These are phyloP conservation scores for Ornithoptera priamus DNA, from an alignment of 2,888 invertebrate genomes.

Conservation along the genomic window DNA sequence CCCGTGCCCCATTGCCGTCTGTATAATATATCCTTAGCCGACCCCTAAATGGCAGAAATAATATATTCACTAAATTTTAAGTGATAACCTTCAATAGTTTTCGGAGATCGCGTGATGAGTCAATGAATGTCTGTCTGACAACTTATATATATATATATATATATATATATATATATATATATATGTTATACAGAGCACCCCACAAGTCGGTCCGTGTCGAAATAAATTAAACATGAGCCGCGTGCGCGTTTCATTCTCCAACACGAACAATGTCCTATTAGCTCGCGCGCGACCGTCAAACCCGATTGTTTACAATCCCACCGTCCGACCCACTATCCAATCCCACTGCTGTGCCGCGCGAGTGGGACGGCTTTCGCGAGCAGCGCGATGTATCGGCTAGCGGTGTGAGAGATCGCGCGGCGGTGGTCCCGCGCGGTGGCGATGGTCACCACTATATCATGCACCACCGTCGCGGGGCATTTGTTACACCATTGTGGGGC, in stretches of 20 bases:
- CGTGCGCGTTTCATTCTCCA: conserved; percentile 6
- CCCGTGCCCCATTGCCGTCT: no score
- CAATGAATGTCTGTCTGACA: no score
- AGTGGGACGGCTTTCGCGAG: neutral
- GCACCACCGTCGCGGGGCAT: conserved; percentile 44
- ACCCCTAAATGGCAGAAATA: no score
- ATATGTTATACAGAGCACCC: no score
- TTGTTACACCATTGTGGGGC: conserved; percentile 53
- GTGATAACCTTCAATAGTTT: neutral
- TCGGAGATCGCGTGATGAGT: neutral
- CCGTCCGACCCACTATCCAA: conserved; percentile 38
- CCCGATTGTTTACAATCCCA: conserved; percentile 3
- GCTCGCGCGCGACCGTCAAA: conserved; percentile 37
- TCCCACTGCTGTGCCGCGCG: conserved; percentile 36
- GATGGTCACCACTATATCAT: conserved; percentile 35
- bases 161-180: no score
- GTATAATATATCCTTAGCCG: no score
- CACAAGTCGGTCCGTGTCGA: neutral
- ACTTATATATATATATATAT: no score
- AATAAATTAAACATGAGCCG: conserved; percentile 9
- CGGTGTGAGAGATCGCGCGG: conserved; percentile 31
- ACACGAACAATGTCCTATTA: conserved; percentile 47
- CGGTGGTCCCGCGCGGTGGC: conserved; percentile 36
- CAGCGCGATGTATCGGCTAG: no score
- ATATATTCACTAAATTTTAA: no score